A percentile compares a stretch with the other conserved stretches of the same genome.
Conservation (phyloP, 1,140 invertebrate genomes). For the Trichonephila clavipes region DNA sequence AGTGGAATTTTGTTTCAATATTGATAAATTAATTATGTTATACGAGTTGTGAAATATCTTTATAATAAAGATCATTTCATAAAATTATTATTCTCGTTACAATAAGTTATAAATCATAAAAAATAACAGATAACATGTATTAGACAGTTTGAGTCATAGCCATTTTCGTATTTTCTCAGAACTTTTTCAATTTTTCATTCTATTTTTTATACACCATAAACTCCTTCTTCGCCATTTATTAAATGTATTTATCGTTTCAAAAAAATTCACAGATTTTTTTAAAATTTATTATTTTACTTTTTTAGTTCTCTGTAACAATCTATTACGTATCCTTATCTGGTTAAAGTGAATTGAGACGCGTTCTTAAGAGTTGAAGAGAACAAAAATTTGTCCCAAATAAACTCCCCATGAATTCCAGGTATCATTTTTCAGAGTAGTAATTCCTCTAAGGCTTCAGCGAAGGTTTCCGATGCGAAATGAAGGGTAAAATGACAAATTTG, state of each 20-base stretch:
- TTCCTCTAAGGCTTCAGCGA: neutral
- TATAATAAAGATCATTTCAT: too few relatives aligned
- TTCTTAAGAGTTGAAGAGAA: neutral
- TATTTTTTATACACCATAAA: neutral
- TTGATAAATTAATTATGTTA: too few relatives aligned
- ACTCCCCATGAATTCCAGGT: slow-evolving; percentile 2
- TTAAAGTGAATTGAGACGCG: neutral
- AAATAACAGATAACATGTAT: too few relatives aligned
- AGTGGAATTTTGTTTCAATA: too few relatives aligned
- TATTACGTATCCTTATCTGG: neutral
- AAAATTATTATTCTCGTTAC: too few relatives aligned
- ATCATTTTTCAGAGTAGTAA: slow-evolving; percentile 23
- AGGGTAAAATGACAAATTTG: slow-evolving; percentile 28
- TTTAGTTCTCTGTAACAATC: neutral
- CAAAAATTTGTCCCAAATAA: slow-evolving; percentile 21
- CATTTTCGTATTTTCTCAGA: too few relatives aligned
- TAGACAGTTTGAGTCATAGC: too few relatives aligned
- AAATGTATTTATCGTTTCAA: neutral
- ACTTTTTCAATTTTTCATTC: neutral
- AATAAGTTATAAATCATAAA: too few relatives aligned
- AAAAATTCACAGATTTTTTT: neutral
- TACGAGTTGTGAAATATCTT: too few relatives aligned
- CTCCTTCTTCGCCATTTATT: neutral
- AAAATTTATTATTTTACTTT: neutral
- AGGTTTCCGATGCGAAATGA: slow-evolving; percentile 6